A percentile compares a stretch with the other conserved stretches of the same genome.
Evolutionary conservation across 2,113 vertebrate species (phyloP).

Genomic region (Malurus melanocephalus): DNA sequence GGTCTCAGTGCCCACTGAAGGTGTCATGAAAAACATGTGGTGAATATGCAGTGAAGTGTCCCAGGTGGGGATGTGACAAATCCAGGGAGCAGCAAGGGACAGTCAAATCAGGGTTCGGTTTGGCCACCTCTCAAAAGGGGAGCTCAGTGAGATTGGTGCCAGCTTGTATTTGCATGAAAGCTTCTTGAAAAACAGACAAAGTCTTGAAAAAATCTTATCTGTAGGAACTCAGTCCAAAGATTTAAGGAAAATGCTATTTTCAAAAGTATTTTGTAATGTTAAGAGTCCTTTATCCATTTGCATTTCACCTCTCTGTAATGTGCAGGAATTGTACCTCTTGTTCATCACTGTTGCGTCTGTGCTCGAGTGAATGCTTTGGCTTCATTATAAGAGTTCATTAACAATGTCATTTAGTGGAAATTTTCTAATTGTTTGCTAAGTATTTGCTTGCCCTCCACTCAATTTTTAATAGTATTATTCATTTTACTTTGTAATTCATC

Average conservation of each 20-base stretch:
- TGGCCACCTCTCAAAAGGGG: neutral
- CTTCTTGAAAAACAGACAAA: neutral
- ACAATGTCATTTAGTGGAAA: constrained; percentile 5
- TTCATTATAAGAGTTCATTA: constrained; percentile 24
- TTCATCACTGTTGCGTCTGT: neutral
- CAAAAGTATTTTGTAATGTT: neutral
- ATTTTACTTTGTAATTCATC: constrained; percentile 41
- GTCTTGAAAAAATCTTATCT: neutral
- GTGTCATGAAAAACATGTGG: neutral
- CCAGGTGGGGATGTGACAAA: neutral
- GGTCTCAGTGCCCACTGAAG: neutral
- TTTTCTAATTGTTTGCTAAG: constrained; percentile 28
- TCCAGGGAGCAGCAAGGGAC: neutral
- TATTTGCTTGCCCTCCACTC: constrained; percentile 32
- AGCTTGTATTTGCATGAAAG: neutral
- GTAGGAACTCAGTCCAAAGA: neutral
- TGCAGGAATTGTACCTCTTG: neutral
- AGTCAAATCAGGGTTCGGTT: neutral
- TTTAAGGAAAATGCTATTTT: neutral
- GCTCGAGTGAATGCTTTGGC: neutral
- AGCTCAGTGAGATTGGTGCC: fast-evolving
- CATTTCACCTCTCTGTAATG: neutral
- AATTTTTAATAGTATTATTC: constrained; percentile 19
- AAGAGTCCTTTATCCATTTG: neutral
- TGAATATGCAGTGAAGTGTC: neutral